phyloP scores from a whole-genome alignment of 2,888 invertebrate species.

The Pterobdella sp. region DNA sequence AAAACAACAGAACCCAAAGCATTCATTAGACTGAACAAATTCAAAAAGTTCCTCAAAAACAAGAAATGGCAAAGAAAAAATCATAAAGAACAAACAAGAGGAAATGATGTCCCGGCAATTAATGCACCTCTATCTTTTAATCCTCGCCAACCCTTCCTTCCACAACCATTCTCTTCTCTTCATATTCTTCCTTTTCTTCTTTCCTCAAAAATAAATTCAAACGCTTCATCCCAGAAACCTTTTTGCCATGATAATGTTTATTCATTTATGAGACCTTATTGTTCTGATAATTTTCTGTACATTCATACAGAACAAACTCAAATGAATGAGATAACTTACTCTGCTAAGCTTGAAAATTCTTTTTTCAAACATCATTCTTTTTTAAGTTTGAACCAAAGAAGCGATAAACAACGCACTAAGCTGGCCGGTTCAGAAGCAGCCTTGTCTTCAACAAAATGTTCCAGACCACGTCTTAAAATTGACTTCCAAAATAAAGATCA shows the following conservation, averaged over 20 bases:
- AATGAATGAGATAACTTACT: too few relatives aligned
- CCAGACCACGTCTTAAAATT: background rate
- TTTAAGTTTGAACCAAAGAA: background rate
- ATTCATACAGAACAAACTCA: too few relatives aligned
- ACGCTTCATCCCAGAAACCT: background rate
- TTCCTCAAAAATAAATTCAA: background rate
- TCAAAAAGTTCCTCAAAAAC: background rate
- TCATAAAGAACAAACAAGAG: background rate
- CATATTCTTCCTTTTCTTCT: background rate
- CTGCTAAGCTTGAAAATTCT: too few relatives aligned
- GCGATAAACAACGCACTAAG: background rate
- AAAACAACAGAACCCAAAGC: background rate
- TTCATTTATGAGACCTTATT: background rate
- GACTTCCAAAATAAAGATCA: background rate
- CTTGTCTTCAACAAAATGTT: background rate
- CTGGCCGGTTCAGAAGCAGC: background rate
- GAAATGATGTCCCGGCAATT: background rate
- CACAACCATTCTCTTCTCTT: background rate
- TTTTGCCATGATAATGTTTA: background rate
- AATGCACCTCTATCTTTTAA: slow-evolving; percentile 4
- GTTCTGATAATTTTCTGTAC: too few relatives aligned
- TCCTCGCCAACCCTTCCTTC: background rate
- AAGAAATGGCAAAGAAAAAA: background rate
- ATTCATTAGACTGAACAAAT: background rate
- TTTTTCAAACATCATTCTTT: too few relatives aligned